Evolutionary conservation across 2,888 invertebrate species (phyloP).

Genomic region (Ernsta delagoae): DNA sequence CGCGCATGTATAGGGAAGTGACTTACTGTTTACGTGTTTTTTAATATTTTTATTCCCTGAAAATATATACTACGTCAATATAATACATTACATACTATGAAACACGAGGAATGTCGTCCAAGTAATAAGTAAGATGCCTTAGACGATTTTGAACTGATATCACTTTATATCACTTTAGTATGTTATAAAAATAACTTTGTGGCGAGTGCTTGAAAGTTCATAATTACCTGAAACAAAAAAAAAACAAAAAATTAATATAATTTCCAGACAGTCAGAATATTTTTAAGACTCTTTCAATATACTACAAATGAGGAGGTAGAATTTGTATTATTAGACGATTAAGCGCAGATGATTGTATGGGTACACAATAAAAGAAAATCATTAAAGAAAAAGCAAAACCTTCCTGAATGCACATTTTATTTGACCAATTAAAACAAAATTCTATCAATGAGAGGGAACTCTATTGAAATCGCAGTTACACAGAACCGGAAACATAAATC

Average conservation of each 20-base stretch:
- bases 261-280: neutral
- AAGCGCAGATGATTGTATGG: too few relatives aligned
- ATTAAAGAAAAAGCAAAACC: too few relatives aligned
- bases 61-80: neutral
- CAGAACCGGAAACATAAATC: constrained; percentile 7
- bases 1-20: neutral
- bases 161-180: too few relatives aligned
- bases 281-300: too few relatives aligned
- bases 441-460: neutral
- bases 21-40: neutral
- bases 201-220: too few relatives aligned
- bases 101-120: too few relatives aligned
- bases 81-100: too few relatives aligned
- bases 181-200: neutral
- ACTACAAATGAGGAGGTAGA: too few relatives aligned
- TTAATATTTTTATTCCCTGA: neutral
- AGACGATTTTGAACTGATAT: too few relatives aligned
- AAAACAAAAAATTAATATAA: neutral
- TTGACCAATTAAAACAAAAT: neutral
- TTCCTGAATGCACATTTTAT: neutral
- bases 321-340: too few relatives aligned
- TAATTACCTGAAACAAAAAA: constrained; percentile 23
- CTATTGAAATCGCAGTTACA: neutral
- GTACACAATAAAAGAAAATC: too few relatives aligned
- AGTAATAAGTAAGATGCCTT: neutral